Base-by-base conservation (phyloP, 2,797 vertebrate species). In the Labroides dimidiatus region DNA sequence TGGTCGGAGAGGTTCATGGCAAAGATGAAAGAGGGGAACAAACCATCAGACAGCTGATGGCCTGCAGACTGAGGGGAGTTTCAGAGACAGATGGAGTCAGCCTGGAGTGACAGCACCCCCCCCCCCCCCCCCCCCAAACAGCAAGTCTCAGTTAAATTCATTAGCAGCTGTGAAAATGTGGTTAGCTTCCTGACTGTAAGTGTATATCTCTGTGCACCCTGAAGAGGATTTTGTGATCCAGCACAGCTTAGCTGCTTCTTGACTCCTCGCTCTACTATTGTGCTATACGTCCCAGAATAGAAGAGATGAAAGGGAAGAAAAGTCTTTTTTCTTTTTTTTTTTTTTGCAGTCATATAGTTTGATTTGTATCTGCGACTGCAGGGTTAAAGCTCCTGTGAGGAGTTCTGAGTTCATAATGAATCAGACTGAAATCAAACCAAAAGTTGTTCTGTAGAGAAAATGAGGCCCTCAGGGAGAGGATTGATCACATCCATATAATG, bases 1-100 rank as follows among this genome's bases (percentile, higher is more conserved):
- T 30, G 60, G 69, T 50, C 72, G 24, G 47, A 67, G 72, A 79
- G 69, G 53, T 63, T 81, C 60, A 61, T 52, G 54, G 59, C 48
- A 68, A 69, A 84, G 83, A 88, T 87, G 72, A 88, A 80, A 83
- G 69, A 59, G 57, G 57, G 76, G 73, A 72, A 42, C 19, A 65
- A 69, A 72, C 71, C 75, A 58, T 56, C 61, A 67, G 72, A 65
- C 85, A 69, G 67, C 70, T 64, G 44, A 72, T 84, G 80, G 75
- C 85, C 77, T 36, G 66, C 83, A 81, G 74, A 87, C 75, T 16
- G 41, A 2, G 37, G 13, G 45, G 75, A 54, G 55, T 69, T 78
- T 44, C 5, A 50, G 39, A 77, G 72, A 23, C 59, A 80, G 80
- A 72, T 57, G 70, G 76, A 78, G 57, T 75, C 53, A 20, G 62